Evolutionary conservation across 1,140 invertebrate species (phyloP).

Genomic region (Tetragonula clypearis): DNA sequence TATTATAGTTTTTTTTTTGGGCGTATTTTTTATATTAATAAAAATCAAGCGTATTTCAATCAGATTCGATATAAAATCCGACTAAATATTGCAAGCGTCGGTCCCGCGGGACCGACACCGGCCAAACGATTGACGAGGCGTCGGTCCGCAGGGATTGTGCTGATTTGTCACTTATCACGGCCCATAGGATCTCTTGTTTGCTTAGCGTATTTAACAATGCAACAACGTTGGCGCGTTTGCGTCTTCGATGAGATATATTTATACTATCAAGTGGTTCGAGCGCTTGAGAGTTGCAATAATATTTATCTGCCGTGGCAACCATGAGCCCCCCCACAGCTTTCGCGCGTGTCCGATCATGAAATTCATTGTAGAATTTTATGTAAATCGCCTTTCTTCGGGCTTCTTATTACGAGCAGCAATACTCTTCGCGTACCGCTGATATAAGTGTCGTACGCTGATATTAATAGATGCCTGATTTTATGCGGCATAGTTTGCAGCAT

Average conservation of each 20-base stretch:
- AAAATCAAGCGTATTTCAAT: too few relatives aligned
- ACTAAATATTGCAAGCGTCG: too few relatives aligned
- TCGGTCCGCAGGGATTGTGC: neutral
- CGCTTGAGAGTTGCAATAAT: conserved; percentile 67
- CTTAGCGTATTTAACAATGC: conserved; percentile 53
- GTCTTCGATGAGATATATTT: conserved; percentile 72
- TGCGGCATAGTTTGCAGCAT: conserved; percentile 16
- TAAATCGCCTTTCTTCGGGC: neutral
- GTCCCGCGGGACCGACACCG: too few relatives aligned
- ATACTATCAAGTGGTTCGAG: conserved; percentile 72
- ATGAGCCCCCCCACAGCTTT: conserved; percentile 4
- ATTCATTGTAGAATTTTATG: conserved; percentile 3
- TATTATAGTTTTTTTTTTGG: too few relatives aligned
- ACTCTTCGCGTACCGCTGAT: neutral
- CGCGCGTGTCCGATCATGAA: neutral
- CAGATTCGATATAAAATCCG: too few relatives aligned
- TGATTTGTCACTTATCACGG: conserved; percentile 30
- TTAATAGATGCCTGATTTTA: conserved; percentile 42
- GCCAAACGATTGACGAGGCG: too few relatives aligned
- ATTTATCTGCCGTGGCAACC: conserved; percentile 65
- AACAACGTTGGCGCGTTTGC: conserved; percentile 25
- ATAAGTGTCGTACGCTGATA: conserved; percentile 7
- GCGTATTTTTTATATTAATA: too few relatives aligned
- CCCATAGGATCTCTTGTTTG: conserved; percentile 18
- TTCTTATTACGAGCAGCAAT: neutral